Base-by-base conservation (phyloP, 2,888 invertebrate genomes). In the Campoplex nolae region DNA sequence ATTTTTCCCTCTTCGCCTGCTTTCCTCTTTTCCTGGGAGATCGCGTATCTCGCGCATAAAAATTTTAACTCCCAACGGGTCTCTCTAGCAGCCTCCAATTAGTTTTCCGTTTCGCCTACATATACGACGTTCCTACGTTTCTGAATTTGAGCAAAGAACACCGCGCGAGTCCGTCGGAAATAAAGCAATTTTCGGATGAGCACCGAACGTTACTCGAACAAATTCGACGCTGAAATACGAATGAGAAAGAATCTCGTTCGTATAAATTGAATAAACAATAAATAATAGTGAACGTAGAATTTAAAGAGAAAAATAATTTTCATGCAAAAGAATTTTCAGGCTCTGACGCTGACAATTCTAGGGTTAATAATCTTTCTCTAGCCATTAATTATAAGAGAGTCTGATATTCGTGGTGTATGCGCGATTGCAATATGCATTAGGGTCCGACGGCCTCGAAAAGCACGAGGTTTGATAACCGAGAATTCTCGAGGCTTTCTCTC, bases 401-500 rank as follows among this genome's bases (percentile, higher is more conserved):
- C 51, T 48, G 71, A 71, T 32, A 32, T 32, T 62, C 28, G 71
- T 54, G 32, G 48, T 51, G 32, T 13, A 45, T 71, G 54, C 35
- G 28, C 45, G 32, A 86, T 76, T 76, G 83, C 79, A 76, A 78
- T 83, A 76, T 80, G 76, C 48, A 80, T 71, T 73, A 58, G 45
- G 45, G 74, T 48, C 67, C 83, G 56, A 76, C 51, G 45, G 42
- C 76, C 79, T 80, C 80, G 42, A 73, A 81, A 54, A 28, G 23
- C 70, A 54, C 70, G 65, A 75, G 86, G 58, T 77, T 71, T 83
- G 79, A 86, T 86, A 83, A 83, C 67, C 80, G 65, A 51, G 79
- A 83, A 80, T 86, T 83, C 79, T 79, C 45, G 62, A 86, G 78
- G 78, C 70, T 32, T 56, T 73, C n/a, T 65, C 54, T 28, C 9